Conservation (phyloP, 2,888 invertebrate genomes). For the Trichopria drosophilae region DNA sequence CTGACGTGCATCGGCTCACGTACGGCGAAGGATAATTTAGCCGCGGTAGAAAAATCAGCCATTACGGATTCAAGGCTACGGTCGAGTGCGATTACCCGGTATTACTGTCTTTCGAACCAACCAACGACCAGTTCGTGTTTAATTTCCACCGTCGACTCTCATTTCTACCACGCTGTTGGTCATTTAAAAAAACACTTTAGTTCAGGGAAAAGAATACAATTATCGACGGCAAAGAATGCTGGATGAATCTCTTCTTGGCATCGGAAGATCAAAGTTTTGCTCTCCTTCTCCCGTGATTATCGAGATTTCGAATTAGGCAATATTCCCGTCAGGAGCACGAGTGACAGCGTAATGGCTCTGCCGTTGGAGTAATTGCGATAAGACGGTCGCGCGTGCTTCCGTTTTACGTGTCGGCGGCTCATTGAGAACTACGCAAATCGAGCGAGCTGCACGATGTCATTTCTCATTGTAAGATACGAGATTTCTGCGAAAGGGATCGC, state of each 20-base stretch:
- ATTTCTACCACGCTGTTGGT: conserved; percentile 18
- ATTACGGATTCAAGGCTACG: conserved; percentile 46
- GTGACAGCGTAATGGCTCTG: neutral
- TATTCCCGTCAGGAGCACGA: too few relatives aligned
- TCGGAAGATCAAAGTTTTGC: too few relatives aligned
- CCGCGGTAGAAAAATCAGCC: conserved; percentile 41
- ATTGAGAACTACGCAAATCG: conserved; percentile 12
- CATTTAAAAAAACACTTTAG: too few relatives aligned
- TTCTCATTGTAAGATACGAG: conserved; percentile 20
- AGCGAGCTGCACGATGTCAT: conserved; percentile 14
- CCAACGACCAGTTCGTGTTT: conserved; percentile 7
- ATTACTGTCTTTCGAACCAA: too few relatives aligned
- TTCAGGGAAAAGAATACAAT: too few relatives aligned
- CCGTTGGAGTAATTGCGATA: conserved; percentile 19
- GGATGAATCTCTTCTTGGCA: too few relatives aligned
- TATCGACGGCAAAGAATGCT: too few relatives aligned
- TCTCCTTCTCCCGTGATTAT: too few relatives aligned
- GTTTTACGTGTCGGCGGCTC: too few relatives aligned
- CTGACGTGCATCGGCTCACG: conserved; percentile 29
- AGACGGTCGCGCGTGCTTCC: conserved; percentile 11
- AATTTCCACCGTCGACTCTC: conserved; percentile 10
- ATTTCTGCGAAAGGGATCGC: conserved; percentile 22
- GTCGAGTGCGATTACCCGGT: conserved; percentile 33
- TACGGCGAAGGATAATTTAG: conserved; percentile 40
- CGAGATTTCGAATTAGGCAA: too few relatives aligned